Conservation (phyloP, 2,888 invertebrate species). For the Pachymerium ferrugineum region DNA sequence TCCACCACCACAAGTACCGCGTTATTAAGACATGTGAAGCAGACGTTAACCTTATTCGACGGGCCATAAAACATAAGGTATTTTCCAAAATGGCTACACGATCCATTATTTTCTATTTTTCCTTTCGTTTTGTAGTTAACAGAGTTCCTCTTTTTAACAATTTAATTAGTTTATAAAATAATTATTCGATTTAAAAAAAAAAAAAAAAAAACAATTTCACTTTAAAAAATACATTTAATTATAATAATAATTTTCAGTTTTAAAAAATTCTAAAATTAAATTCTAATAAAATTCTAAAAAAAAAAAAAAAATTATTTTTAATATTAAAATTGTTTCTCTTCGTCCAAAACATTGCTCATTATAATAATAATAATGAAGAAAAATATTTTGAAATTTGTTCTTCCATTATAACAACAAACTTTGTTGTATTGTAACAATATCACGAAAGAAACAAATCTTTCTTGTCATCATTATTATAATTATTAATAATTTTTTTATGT, state of each 20-base stretch:
- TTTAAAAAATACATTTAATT: neutral
- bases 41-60: too few relatives aligned
- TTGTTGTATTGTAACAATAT: neutral
- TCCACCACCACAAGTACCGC: neutral
- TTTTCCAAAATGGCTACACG: neutral
- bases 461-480: neutral
- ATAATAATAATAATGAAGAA: neutral
- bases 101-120: too few relatives aligned
- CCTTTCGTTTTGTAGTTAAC: too few relatives aligned
- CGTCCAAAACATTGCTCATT: neutral
- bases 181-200: neutral
- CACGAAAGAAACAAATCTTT: neutral
- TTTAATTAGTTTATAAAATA: neutral
- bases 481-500: neutral
- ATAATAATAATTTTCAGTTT: neutral
- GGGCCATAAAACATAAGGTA: too few relatives aligned
- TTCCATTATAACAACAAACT: neutral
- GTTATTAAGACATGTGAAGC: neutral
- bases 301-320: neutral
- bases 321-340: neutral
- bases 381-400: neutral
- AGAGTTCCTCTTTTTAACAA: neutral
- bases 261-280: neutral
- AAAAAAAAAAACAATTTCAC: too few relatives aligned
- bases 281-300: neutral